These are phyloP conservation scores for Australoheros facetus DNA, from an alignment of 2,797 vertebrate species.

Conservation along the genomic window DNA sequence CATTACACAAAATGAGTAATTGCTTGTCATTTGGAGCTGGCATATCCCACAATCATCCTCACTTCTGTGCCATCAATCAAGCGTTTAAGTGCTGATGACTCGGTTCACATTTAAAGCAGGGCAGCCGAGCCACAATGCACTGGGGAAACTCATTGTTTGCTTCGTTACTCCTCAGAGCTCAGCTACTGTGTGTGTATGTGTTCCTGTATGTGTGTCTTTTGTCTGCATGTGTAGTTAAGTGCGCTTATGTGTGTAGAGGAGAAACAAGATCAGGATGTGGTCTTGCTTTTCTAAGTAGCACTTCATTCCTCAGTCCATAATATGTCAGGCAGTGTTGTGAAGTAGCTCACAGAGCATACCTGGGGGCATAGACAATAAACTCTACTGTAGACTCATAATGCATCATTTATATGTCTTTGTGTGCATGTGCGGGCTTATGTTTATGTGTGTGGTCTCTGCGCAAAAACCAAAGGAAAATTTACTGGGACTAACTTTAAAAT, in stretches of 20 bases:
- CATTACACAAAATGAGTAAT: slow-evolving; percentile 87
- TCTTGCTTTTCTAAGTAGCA: slow-evolving; percentile 60
- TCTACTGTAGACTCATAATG: slow-evolving; percentile 9
- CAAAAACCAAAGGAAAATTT: slow-evolving; percentile 19
- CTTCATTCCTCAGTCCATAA: slow-evolving; percentile 62
- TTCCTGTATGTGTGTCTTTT: slow-evolving; percentile 17
- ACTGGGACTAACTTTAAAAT: slow-evolving; percentile 45
- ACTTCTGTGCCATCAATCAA: slow-evolving; percentile 85
- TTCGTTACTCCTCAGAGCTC: slow-evolving; percentile 75
- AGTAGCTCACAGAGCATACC: slow-evolving; percentile 33
- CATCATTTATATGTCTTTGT: slow-evolving; percentile 6
- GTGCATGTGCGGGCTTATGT: slow-evolving; percentile 6
- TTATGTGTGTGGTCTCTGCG: slow-evolving; percentile 6
- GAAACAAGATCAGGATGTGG: slow-evolving; percentile 55
- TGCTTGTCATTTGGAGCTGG: slow-evolving; percentile 84
- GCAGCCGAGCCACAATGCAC: slow-evolving; percentile 74
- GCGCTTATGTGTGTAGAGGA: slow-evolving; percentile 39
- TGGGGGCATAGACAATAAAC: slow-evolving; percentile 50
- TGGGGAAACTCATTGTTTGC: slow-evolving; percentile 79
- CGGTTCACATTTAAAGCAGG: slow-evolving; percentile 77
- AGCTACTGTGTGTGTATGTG: slow-evolving; percentile 27
- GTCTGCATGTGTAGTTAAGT: slow-evolving; percentile 32
- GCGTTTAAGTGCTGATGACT: slow-evolving; percentile 84
- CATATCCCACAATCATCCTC: slow-evolving; percentile 85
- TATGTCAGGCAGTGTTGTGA: slow-evolving; percentile 36